These are phyloP conservation scores for Serrognathus titanus DNA, from an alignment of 2,888 invertebrate species.

Conservation along the genomic window DNA sequence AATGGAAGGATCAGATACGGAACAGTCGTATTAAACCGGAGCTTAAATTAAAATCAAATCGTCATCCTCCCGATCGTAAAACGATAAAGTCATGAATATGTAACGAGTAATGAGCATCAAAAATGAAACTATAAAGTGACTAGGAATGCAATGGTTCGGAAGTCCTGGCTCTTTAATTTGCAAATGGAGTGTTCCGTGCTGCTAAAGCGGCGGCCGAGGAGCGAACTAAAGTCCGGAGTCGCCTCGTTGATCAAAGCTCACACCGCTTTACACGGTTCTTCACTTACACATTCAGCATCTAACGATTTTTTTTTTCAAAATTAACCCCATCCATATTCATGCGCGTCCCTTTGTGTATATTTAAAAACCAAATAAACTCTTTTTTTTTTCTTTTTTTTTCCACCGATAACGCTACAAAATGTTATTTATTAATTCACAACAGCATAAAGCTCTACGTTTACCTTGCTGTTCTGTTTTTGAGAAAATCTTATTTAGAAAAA, in stretches of 20 bases:
- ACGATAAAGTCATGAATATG: conserved; percentile 39
- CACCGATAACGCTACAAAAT: no score
- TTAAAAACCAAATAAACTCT: no score
- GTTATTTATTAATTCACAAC: no score
- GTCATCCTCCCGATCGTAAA: conserved; percentile 17
- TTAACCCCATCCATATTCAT: no score
- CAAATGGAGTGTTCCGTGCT: conserved; percentile 43
- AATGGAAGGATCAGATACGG: conserved; percentile 23
- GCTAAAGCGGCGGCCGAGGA: conserved; percentile 36
- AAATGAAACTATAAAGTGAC: conserved; percentile 39
- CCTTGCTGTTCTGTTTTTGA: no score
- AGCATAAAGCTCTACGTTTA: no score
- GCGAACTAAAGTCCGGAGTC: conserved; percentile 27
- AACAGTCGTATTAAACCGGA: conserved; percentile 18
- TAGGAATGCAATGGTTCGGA: conserved; percentile 43
- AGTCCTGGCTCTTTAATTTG: conserved; percentile 47
- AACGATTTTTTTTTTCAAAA: background rate
- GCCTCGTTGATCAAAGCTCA: conserved; percentile 37
- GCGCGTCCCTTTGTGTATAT: no score
- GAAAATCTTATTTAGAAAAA: no score
- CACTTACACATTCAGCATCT: conserved; percentile 5
- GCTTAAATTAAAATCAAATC: conserved; percentile 23
- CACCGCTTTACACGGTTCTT: conserved; percentile 17
- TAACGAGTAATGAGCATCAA: conserved; percentile 34
- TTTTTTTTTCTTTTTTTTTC: no score